phyloP scores from a whole-genome alignment of 2,797 vertebrate genomes.

The Cossypha caffra region DNA sequence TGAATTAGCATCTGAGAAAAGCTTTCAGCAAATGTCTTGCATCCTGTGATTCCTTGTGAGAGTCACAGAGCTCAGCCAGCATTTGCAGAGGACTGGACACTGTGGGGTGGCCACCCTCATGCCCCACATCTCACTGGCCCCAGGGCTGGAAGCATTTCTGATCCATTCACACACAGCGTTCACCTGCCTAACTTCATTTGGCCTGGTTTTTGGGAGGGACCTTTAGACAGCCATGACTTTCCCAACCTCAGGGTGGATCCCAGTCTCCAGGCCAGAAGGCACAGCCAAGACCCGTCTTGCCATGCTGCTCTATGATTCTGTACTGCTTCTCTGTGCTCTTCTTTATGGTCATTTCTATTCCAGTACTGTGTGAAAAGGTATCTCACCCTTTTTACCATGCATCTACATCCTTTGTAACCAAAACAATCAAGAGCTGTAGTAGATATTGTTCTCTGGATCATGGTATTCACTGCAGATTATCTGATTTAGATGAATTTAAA shows the following conservation, averaged over 20 bases:
- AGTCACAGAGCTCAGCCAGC: not conserved
- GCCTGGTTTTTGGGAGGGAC: rapidly evolving
- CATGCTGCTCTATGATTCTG: not conserved
- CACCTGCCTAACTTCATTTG: not conserved
- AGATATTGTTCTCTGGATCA: not conserved
- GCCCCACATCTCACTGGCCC: too few species aligned
- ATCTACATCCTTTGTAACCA: not conserved
- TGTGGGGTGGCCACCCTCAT: not conserved
- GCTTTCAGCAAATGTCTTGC: not conserved
- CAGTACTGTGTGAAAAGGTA: not conserved
- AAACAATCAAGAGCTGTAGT: not conserved
- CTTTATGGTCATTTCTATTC: not conserved
- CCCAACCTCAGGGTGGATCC: not conserved
- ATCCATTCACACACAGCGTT: too few species aligned
- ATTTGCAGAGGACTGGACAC: not conserved
- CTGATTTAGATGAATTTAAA: not conserved
- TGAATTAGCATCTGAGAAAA: not conserved
- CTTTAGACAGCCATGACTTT: not conserved
- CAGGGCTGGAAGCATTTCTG: not conserved
- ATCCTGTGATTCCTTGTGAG: not conserved
- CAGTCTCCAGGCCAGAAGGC: not conserved
- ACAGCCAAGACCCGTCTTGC: not conserved
- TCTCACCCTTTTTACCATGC: not conserved
- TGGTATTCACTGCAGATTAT: not conserved
- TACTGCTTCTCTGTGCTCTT: too few species aligned